Evolutionary conservation across 2,113 vertebrate genomes (phyloP).

Genomic region (Serilophus lunatus): DNA sequence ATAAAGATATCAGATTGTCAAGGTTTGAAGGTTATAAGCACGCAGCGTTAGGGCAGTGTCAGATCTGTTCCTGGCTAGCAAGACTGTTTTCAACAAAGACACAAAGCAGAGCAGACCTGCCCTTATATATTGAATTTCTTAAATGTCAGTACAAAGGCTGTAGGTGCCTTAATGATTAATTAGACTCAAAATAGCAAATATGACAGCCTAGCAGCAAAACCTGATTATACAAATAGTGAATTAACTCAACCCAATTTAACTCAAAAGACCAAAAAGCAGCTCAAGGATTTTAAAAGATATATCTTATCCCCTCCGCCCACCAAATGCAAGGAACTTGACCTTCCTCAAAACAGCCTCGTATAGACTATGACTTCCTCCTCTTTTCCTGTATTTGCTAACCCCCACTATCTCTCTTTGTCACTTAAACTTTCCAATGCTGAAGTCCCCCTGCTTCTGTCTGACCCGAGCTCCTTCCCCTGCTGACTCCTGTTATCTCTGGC

Average conservation of each 20-base stretch:
- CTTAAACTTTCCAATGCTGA: not conserved
- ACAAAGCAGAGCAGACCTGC: not conserved
- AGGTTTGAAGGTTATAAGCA: not conserved
- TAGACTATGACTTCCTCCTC: not conserved
- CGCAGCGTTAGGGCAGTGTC: accelerated
- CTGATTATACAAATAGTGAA: not conserved
- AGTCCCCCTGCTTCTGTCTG: not conserved
- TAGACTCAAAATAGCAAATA: slow-evolving; percentile 15
- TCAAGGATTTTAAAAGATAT: not conserved
- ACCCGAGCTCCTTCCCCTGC: not conserved
- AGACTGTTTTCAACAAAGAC: not conserved
- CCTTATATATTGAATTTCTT: not conserved
- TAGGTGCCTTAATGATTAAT: slow-evolving; percentile 10
- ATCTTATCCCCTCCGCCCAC: not conserved
- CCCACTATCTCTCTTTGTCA: not conserved
- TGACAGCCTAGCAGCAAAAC: not conserved
- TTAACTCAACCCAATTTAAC: not conserved
- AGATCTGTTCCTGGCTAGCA: not conserved
- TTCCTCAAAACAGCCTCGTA: not conserved
- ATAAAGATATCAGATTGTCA: not conserved
- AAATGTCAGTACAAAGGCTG: not conserved
- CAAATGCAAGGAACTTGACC: not conserved
- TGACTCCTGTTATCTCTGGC: not conserved
- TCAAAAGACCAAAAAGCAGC: not conserved
- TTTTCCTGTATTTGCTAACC: not conserved